Evolutionary conservation across 1,140 invertebrate species (phyloP).

Genomic region (Armadillidium nasatum): DNA sequence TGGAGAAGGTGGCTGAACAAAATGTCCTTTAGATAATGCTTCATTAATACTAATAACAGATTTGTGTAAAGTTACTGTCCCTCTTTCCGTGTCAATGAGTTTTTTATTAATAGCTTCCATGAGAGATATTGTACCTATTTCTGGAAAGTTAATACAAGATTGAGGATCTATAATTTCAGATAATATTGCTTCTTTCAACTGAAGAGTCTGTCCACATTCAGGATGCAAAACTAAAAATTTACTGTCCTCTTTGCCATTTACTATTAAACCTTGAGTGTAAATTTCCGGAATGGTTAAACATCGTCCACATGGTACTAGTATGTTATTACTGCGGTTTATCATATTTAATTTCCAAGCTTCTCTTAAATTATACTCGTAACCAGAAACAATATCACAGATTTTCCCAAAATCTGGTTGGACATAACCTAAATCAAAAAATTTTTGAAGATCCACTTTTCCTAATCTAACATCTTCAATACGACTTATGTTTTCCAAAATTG

Average conservation of each 20-base stretch:
- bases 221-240: constrained; percentile 67
- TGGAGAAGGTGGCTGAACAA: constrained; percentile 50
- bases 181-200: constrained; percentile 72
- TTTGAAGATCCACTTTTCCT: constrained; percentile 60
- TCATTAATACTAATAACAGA: constrained; percentile 62
- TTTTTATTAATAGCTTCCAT: constrained; percentile 72
- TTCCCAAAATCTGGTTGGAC: constrained; percentile 70
- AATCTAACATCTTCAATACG: constrained; percentile 57
- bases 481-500: constrained; percentile 60
- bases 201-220: constrained; percentile 70
- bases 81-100: constrained; percentile 67
- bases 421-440: constrained; percentile 69
- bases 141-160: constrained; percentile 59
- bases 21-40: constrained; percentile 55
- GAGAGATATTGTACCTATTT: constrained; percentile 63
- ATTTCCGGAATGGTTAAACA: constrained; percentile 75
- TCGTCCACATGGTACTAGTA: constrained; percentile 72
- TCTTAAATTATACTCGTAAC: constrained; percentile 69
- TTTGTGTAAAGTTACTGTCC: constrained; percentile 63
- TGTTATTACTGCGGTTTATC: constrained; percentile 70
- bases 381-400: constrained; percentile 75
- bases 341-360: constrained; percentile 80
- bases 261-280: constrained; percentile 74
- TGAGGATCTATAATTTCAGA: constrained; percentile 80
- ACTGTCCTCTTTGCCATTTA: constrained; percentile 65